Evolutionary conservation across 2,113 vertebrate genomes (phyloP), one percentile per base, ranked within the genome.

Genomic region (Aphyosemion australe): DNA sequence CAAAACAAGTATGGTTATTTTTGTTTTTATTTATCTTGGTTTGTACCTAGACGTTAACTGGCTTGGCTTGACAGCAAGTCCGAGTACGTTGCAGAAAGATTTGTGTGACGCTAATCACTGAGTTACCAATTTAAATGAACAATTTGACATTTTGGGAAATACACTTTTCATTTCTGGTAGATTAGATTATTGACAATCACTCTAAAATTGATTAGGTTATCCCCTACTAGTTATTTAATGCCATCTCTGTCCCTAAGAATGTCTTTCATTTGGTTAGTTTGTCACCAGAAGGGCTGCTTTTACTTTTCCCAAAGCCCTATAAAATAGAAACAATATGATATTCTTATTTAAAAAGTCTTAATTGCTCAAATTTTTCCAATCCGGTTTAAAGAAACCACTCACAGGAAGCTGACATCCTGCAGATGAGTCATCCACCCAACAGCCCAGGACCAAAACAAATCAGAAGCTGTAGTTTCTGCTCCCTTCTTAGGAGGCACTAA

Each of bases 1-100:
- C 65, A 74, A 78, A 82, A 68, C 64, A 63, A 61, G 68, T 69
- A 84, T 85, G 61, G 21, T 77, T 12, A 55, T 66, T 62, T 75
- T 82, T 5, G 7, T 5, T 8, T 47, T 42, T 42, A 26, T 26
- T 26, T 14, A 19, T 59, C 79, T 84, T 34, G 13, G 12, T 57
- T 20, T 64, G 16, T 65, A 56, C 21, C 11, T 58, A 54, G 20
- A 65, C 34, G 50, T 12, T 26, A 18, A 54, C 26, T 58, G 32
- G 49, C 37, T 58, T 39, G 31, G 50, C 2, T 4, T 46, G 41
- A 63, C 45, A 18, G 32, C 39, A 51, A 69, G 37, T 64, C 68
- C 42, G 34, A 61, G 65, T 48, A 52, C 56, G 66, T 37, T 12
- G 16, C 21, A 41, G 19, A 54, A 64, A 43, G 4, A 9, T 64